Evolutionary conservation across 2,888 invertebrate species (phyloP).

Genomic region (Lasioglossum leucozonium): DNA sequence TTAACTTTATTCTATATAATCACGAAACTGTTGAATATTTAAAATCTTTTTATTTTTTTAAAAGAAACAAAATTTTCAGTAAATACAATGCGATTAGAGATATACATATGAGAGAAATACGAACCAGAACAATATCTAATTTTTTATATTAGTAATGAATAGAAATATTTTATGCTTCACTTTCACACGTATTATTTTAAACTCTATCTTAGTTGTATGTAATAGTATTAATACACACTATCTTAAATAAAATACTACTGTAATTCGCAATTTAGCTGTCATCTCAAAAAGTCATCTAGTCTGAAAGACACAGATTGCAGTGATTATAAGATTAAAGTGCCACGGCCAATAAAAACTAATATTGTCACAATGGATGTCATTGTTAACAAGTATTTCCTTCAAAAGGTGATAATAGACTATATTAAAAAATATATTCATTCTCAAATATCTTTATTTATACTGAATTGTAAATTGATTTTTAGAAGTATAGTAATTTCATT

Average conservation of each 20-base stretch:
- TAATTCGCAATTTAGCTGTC: slow-evolving; percentile 52
- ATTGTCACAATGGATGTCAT: slow-evolving; percentile 54
- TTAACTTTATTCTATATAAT: slow-evolving; percentile 65
- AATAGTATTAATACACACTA: slow-evolving; percentile 51
- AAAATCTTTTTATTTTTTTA: slow-evolving; percentile 72
- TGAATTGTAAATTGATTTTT: neutral
- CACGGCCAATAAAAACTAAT: slow-evolving; percentile 58
- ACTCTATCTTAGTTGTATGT: slow-evolving; percentile 58
- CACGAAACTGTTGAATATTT: slow-evolving; percentile 65
- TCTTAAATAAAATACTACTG: slow-evolving; percentile 40
- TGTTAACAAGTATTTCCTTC: slow-evolving; percentile 55
- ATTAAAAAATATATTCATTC: neutral
- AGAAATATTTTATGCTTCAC: slow-evolving; percentile 57
- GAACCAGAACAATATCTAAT: slow-evolving; percentile 66
- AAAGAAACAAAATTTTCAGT: slow-evolving; percentile 63
- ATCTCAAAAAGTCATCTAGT: slow-evolving; percentile 56
- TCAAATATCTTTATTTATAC: neutral
- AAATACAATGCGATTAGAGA: slow-evolving; percentile 53
- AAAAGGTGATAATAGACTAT: slow-evolving; percentile 51
- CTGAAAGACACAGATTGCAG: slow-evolving; percentile 53
- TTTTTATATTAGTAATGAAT: slow-evolving; percentile 66
- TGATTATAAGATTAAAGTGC: slow-evolving; percentile 52
- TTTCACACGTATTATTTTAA: slow-evolving; percentile 41
- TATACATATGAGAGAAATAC: slow-evolving; percentile 62
- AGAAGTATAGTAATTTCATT: neutral